phyloP scores from a whole-genome alignment of 2,888 invertebrate species.

The Hymenopus coronatus region DNA sequence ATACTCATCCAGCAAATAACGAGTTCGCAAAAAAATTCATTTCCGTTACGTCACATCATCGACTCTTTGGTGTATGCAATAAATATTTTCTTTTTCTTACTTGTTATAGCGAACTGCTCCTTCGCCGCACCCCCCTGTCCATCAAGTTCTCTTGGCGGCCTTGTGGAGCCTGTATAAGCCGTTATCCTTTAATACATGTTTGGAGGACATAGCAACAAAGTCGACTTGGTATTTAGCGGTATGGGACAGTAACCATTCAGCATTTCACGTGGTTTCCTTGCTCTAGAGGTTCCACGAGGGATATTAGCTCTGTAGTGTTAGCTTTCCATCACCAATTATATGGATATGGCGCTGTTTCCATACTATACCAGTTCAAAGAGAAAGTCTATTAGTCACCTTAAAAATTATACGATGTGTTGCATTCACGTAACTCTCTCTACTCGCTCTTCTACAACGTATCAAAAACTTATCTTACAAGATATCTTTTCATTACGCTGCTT shows the following conservation, averaged over 20 bases:
- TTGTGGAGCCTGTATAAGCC: not conserved
- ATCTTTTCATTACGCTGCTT: too few species aligned
- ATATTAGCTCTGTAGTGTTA: not conserved
- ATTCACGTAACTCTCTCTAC: too few species aligned
- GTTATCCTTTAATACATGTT: not conserved
- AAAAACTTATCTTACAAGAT: too few species aligned
- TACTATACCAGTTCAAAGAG: too few species aligned
- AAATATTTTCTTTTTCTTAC: not conserved
- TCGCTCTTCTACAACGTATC: too few species aligned
- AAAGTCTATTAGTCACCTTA: too few species aligned
- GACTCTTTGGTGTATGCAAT: not conserved
- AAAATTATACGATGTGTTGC: too few species aligned
- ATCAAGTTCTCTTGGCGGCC: not conserved
- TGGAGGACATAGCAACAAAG: not conserved
- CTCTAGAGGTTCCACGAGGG: not conserved
- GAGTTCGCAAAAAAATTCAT: too few species aligned
- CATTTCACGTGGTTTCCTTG: too few species aligned
- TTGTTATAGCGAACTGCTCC: not conserved
- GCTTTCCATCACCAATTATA: too few species aligned
- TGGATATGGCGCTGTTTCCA: too few species aligned
- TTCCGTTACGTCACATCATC: not conserved
- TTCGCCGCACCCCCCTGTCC: not conserved
- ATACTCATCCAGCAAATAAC: not conserved
- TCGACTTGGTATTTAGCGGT: not conserved
- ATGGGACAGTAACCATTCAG: not conserved